Evolutionary conservation across 2,888 invertebrate genomes (phyloP), one percentile per base, ranked within the genome.

Genomic region (Baccha elongata): DNA sequence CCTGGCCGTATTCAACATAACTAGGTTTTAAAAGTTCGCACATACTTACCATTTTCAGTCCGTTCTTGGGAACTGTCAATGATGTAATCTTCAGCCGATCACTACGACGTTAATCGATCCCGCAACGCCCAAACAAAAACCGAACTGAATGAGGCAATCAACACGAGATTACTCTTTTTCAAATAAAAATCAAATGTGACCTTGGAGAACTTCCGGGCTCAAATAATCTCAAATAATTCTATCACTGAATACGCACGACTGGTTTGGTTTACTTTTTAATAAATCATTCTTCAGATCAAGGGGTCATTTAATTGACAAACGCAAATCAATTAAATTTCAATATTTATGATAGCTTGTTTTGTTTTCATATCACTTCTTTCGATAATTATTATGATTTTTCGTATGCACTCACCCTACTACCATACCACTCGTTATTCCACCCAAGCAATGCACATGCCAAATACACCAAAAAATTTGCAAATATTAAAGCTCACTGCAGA

Each of bases 21-120:
- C n/a, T n/a, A n/a, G n/a, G n/a, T n/a, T n/a, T n/a, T n/a, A n/a
- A n/a, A n/a, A n/a, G n/a, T 19, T 19, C 7, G 32, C 13, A 26
- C 10, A 11, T 52, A 50, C 58, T 35, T 58, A 72, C 58, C 72
- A 72, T 58, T 72, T 58, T 21, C 29, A 72, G n/a, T 53, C 60
- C 60, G n/a, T 50, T 48, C 17, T 32, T 55, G 42, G 68, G 68
- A 73, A 62, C 35, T 23, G 8, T 44, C 40, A 48, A 64, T 81
- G 76, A 71, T 60, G 76, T 53, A 71, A 75, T 67, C 62, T n/a
- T 4, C 11, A 4, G 21, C 37, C 35, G 81, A 81, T 81, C 81
- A 76, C 62, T 60, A n/a, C 48, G 46, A n/a, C 48, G 46, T 21
- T 53, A 60, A 81, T 71, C 67, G 40, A 7, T 53, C 64, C 21